phyloP scores from a whole-genome alignment of 2,797 vertebrate species.

The Catharus ustulatus region DNA sequence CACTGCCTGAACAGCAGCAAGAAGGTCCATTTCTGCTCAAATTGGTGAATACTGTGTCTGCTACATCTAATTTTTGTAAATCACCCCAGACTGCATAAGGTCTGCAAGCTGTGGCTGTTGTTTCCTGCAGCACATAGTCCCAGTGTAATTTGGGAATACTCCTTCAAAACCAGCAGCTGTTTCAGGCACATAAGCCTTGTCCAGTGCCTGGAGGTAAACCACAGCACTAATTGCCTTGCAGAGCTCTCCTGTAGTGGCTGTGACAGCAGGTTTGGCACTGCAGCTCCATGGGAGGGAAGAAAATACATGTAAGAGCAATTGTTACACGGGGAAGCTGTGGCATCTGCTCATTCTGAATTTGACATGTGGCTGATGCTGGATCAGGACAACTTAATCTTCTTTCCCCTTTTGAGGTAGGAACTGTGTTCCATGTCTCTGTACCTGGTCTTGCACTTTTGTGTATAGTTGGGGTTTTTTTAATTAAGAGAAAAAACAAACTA shows the following conservation, averaged over 20 bases:
- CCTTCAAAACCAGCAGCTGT: slow-evolving; percentile 5
- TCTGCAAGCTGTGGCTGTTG: neutral
- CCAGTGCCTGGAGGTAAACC: slow-evolving; percentile 26
- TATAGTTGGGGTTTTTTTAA: accelerated
- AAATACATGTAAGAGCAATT: neutral
- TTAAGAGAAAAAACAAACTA: neutral
- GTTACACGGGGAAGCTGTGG: neutral
- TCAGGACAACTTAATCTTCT: neutral
- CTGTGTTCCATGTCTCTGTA: neutral
- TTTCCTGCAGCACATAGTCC: neutral
- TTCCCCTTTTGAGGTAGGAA: neutral
- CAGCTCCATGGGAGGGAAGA: neutral
- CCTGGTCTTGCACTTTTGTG: neutral
- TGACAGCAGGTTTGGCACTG: neutral
- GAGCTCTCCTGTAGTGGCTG: neutral
- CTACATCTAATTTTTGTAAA: neutral
- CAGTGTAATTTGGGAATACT: neutral
- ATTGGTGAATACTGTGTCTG: neutral
- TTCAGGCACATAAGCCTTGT: neutral
- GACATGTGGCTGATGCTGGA: neutral
- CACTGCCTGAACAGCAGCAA: neutral
- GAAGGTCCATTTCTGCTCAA: neutral
- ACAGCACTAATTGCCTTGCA: neutral
- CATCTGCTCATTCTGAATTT: neutral
- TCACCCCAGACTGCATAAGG: neutral